Conservation (phyloP, 2,888 invertebrate species). For the Andrena dorsata region DNA sequence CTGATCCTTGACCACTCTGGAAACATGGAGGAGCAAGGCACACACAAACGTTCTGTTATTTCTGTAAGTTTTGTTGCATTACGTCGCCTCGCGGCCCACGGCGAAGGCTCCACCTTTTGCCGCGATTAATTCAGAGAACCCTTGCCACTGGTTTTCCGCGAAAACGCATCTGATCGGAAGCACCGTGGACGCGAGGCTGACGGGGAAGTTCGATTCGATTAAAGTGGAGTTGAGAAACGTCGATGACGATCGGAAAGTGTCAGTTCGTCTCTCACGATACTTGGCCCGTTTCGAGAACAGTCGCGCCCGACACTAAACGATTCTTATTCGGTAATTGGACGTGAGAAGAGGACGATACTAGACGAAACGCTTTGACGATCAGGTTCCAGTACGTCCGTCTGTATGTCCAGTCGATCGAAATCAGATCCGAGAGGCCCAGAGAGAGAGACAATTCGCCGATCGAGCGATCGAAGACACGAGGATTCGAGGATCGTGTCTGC, state of each 20-base stretch:
- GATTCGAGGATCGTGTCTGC: constrained; percentile 31
- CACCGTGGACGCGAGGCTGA: constrained; percentile 42
- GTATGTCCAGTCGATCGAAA: constrained; percentile 28
- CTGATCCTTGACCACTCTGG: constrained; percentile 63
- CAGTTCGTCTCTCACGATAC: constrained; percentile 18
- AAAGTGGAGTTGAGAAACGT: constrained; percentile 35
- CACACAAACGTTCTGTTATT: constrained; percentile 52
- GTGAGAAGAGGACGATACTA: background rate
- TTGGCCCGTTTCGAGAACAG: constrained; percentile 9
- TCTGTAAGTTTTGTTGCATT: constrained; percentile 39
- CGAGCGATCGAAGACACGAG: constrained; percentile 1
- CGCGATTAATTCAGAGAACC: no score
- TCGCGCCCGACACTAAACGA: background rate
- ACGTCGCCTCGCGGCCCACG: constrained; percentile 37
- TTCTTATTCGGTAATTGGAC: background rate
- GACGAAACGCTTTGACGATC: background rate
- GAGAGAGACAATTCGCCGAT: background rate
- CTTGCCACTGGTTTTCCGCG: background rate
- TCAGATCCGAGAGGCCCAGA: background rate
- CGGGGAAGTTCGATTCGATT: constrained; percentile 26
- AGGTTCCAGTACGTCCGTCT: constrained; percentile 33
- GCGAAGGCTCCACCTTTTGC: constrained; percentile 3
- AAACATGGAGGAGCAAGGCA: constrained; percentile 72
- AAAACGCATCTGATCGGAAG: background rate
- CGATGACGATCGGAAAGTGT: constrained; percentile 33